Evolutionary conservation across 2,113 vertebrate species (phyloP), one percentile per base, ranked within the genome.

Genomic region (Corydoras sp.): DNA sequence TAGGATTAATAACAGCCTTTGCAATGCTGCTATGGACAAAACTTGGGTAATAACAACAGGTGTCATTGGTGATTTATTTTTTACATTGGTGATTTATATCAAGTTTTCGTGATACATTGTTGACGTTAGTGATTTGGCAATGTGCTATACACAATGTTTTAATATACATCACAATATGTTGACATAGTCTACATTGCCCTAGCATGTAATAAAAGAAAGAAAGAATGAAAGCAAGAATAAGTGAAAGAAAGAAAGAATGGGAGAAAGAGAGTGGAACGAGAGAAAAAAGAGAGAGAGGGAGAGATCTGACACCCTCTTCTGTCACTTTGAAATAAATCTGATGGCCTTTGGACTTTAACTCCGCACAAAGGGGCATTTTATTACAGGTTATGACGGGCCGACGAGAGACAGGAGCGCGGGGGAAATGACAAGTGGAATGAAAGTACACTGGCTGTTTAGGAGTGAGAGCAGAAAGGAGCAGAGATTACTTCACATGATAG

Each of bases 361-460:
- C 83, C 68, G 55, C 29, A 73, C 50, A 79, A 82, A 81, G 79
- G 85, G 81, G 35, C 85, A 80, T 87, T 90, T 91, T 85, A 87
- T 92, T 87, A 86, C 84, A 84, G 90, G 87, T 87, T 92, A 85
- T 89, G 89, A 89, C 86, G 88, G 88, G 82, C 43, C 86, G 88
- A 85, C 30, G 86, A 89, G 86, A 88, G 84, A 85, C 86, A 71
- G 77, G 78, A 85, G 82, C 84, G 65, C 79, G 80, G 83, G 84
- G 81, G 77, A 75, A 87, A 68, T 85, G 81, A 86, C 82, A 83
- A 81, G 89, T 29, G 82, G 84, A 83, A 85, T 81, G 56, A 69
- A 80, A 63, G 80, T 15, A 81, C 83, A 83, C 80, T 76, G 77
- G 86, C 80, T 86, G 82, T 88, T 89, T 85, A 85, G 82, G 77